These are phyloP conservation scores for Pteropus alecto DNA, from an alignment of 2,113 vertebrate genomes.

Conservation along the genomic window DNA sequence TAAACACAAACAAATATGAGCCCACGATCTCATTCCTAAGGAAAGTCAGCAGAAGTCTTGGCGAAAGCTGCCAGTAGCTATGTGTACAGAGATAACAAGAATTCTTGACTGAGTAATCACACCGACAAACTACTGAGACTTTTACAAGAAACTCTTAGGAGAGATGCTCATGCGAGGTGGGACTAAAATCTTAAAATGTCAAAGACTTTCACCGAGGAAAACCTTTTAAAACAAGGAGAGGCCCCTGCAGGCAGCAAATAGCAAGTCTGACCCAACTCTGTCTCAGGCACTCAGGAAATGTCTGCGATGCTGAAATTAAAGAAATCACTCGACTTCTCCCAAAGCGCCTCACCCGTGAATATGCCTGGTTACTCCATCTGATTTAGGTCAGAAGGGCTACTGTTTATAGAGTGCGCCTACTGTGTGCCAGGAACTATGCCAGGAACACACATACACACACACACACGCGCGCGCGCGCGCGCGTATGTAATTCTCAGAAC, in stretches of 20 bases:
- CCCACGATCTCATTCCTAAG: neutral
- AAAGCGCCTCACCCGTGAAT: neutral
- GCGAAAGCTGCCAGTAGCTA: neutral
- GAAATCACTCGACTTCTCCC: neutral
- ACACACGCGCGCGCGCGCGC: too few species aligned
- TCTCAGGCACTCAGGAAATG: neutral
- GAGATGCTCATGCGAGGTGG: neutral
- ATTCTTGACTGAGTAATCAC: neutral
- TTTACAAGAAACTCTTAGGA: neutral
- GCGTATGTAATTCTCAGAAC: neutral
- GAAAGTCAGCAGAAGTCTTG: neutral
- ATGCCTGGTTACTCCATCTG: neutral
- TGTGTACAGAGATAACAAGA: neutral
- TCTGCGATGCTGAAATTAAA: neutral
- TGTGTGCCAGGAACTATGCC: neutral
- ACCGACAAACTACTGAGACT: neutral
- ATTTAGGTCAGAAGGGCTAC: neutral
- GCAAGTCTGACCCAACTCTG: neutral
- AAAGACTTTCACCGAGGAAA: neutral
- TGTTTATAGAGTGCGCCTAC: neutral
- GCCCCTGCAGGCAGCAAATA: neutral
- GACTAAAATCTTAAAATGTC: neutral
- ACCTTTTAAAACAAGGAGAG: neutral
- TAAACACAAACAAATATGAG: neutral
- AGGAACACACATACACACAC: neutral